Evolutionary conservation across 2,797 vertebrate species (phyloP).

Genomic region (Poeciliopsis infans): DNA sequence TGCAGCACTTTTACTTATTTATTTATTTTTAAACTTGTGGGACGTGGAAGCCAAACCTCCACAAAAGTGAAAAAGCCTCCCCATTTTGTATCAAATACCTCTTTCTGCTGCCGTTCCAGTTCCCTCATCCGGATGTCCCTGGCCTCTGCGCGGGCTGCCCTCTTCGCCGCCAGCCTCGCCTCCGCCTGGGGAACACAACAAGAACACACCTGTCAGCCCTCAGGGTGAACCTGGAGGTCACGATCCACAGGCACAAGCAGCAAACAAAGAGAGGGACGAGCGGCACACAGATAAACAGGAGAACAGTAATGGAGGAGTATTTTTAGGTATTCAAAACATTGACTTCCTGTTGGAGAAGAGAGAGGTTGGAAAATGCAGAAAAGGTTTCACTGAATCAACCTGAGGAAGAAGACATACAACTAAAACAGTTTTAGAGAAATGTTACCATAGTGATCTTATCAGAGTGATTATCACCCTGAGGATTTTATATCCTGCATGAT

Average conservation of each 20-base stretch:
- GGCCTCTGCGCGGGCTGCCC: constrained; percentile 96
- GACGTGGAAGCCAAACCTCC: background rate
- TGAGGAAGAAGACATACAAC: background rate
- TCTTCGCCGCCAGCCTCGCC: constrained; percentile 94
- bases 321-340: constrained; percentile 1
- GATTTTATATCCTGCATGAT: background rate
- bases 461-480: background rate
- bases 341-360: background rate
- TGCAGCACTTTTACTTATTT: constrained; percentile 49
- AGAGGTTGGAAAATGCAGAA: background rate
- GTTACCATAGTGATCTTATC: constrained; percentile 5
- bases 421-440: background rate
- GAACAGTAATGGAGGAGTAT: background rate
- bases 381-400: background rate
- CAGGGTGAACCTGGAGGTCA: constrained; percentile 30
- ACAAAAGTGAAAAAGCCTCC: background rate
- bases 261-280: constrained; percentile 1
- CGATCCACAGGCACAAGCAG: constrained; percentile 10
- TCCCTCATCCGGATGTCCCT: constrained; percentile 98
- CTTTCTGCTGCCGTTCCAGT: constrained; percentile 95
- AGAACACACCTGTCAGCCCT: constrained; percentile 56
- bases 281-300: constrained; percentile 4
- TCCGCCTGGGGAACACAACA: constrained; percentile 86
- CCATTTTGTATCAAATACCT: constrained; percentile 80
- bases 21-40: constrained; percentile 16